Evolutionary conservation across 1,140 invertebrate species (phyloP), one percentile per base, ranked within the genome.

Genomic region (Drosophila grimshawi): DNA sequence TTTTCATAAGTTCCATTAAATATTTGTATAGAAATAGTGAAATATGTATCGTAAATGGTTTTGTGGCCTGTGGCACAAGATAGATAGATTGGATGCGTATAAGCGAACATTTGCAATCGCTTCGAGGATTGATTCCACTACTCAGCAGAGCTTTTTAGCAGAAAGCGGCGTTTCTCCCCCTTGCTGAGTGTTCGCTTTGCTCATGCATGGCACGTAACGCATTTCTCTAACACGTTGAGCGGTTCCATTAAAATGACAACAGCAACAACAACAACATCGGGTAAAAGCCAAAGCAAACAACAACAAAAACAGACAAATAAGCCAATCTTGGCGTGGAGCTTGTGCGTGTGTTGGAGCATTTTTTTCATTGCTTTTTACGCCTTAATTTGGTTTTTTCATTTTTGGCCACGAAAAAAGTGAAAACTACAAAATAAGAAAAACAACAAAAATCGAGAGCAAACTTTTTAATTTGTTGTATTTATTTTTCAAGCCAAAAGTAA

Each of bases 361-460:
- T 67, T 48, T 61, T 56, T 61, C 4, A 43, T 30, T 61, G 41
- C 29, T 46, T 39, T 7, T 19, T 56, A 8, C 46, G 27, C 27
- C 29, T n/a, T 60, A 62, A 45, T 64, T 46, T 68, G 3, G 33
- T 74, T 49, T 74, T 72, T 45, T 78, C 19, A 19, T 19, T 77
- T 66, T 66, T 63, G 79, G 62, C 70, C 52, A 74, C 71, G 39
- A 61, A 78, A 81, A 82, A 83, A 83, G 80, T 83, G 81, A 85
- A 85, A 85, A 85, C 77, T 61, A 66, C 27, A 73, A 39, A 70
- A 45, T 39, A 27, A 37, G 46, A 60, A 76, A 57, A 78, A 75
- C 48, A 51, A 29, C 41, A 27, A 59, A 73, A 57, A 52, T 43
- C 39, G 45, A 69, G 62, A 49, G 37, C 72, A 75, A 49, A 49